Percentiles rank a stretch among this genome's conserved stretches.
These are phyloP conservation scores for Peromyscus polionotus DNA, from an alignment of 2,113 vertebrate species.

Conservation along the genomic window DNA sequence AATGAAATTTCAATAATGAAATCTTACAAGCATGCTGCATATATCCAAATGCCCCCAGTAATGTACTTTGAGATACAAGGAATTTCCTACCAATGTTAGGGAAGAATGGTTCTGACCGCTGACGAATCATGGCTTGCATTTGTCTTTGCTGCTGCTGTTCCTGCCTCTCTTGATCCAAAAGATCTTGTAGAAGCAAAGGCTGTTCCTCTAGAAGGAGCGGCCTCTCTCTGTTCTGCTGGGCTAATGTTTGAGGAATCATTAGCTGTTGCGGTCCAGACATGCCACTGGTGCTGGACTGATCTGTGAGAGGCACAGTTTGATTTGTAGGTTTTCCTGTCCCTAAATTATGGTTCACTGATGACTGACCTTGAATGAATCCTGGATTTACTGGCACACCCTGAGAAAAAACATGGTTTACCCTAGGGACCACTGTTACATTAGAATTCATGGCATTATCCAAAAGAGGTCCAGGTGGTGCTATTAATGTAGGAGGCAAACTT, in stretches of 20 bases:
- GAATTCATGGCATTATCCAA: slow-evolving; percentile 87
- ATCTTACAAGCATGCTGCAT: background rate
- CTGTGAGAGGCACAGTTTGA: slow-evolving; percentile 86
- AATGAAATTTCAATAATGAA: background rate
- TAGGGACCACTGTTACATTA: slow-evolving; percentile 87
- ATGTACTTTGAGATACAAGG: background rate
- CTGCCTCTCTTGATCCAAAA: slow-evolving; percentile 97
- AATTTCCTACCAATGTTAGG: slow-evolving; percentile 92
- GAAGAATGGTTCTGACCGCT: slow-evolving; percentile 93
- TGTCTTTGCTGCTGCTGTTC: slow-evolving; percentile 99
- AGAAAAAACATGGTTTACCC: slow-evolving; percentile 89
- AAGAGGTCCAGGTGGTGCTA: slow-evolving; percentile 85
- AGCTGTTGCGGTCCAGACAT: slow-evolving; percentile 89
- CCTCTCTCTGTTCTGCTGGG: slow-evolving; percentile 90
- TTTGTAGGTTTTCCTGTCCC: slow-evolving; percentile 83
- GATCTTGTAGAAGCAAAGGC: slow-evolving; percentile 97
- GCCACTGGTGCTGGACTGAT: slow-evolving; percentile 83
- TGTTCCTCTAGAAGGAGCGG: slow-evolving; percentile 96
- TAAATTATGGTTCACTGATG: slow-evolving; percentile 83
- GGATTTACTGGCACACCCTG: slow-evolving; percentile 88
- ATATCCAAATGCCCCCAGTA: background rate
- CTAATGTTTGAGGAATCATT: slow-evolving; percentile 87
- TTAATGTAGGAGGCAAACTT: slow-evolving; percentile 86
- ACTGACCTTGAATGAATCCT: slow-evolving; percentile 86
- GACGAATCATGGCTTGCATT: slow-evolving; percentile 98